Percentiles rank a stretch among this genome's conserved stretches.
Evolutionary conservation across 2,888 invertebrate genomes (phyloP).

Genomic region (Anthrax anthrax): DNA sequence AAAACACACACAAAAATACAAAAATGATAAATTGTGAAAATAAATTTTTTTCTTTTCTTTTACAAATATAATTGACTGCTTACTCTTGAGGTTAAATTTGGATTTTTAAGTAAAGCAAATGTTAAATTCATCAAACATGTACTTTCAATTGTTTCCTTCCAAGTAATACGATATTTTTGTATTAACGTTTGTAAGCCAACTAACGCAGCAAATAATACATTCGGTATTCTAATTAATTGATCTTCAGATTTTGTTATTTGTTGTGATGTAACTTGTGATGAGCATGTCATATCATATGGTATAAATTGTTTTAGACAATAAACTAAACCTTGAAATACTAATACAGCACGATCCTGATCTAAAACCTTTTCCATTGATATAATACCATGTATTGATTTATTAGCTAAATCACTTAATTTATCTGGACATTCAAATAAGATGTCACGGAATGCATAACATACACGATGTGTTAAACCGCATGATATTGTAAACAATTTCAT

Average conservation of each 20-base stretch:
- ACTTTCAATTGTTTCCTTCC: conserved; percentile 66
- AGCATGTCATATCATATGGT: conserved; percentile 9
- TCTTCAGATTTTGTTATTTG: conserved; percentile 26
- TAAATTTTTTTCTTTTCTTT: neutral
- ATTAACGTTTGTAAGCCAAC: conserved; percentile 50
- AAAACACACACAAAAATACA: neutral
- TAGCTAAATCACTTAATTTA: conserved; percentile 23
- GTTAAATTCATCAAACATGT: conserved; percentile 45
- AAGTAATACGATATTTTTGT: conserved; percentile 54
- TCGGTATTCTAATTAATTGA: conserved; percentile 34
- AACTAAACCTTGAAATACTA: conserved; percentile 46
- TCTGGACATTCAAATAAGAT: conserved; percentile 16
- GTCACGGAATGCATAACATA: conserved; percentile 45
- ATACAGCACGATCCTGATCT: conserved; percentile 44
- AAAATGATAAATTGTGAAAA: neutral
- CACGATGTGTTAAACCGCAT: conserved; percentile 46
- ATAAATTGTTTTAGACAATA: conserved; percentile 45
- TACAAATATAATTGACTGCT: conserved; percentile 18
- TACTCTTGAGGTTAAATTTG: conserved; percentile 39
- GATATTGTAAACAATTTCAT: conserved; percentile 45
- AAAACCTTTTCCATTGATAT: conserved; percentile 38
- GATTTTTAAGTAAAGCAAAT: conserved; percentile 39
- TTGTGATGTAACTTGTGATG: neutral
- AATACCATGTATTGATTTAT: conserved; percentile 29
- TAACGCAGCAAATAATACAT: conserved; percentile 48